phyloP scores from a whole-genome alignment of 2,888 invertebrate species.

The Dorcus hopei region DNA sequence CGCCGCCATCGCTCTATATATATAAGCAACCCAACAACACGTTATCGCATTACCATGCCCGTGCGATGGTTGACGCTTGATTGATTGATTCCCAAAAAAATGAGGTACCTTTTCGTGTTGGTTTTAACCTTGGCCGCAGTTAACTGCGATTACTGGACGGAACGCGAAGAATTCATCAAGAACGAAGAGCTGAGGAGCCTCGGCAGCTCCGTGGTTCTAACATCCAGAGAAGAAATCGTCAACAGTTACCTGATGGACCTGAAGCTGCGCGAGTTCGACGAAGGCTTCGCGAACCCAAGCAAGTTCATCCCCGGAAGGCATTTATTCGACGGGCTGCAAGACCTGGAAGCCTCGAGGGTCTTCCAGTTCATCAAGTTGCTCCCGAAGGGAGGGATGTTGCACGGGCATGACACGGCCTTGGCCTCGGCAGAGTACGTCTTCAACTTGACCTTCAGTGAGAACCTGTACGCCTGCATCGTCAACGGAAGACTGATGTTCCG shows the following conservation, averaged over 20 bases:
- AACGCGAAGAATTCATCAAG: conserved; percentile 18
- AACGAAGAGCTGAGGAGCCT: conserved; percentile 11
- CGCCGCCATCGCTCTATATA: no score
- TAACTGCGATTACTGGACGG: conserved; percentile 19
- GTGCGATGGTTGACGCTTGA: no score
- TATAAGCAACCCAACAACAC: no score
- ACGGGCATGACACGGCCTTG: conserved; percentile 64
- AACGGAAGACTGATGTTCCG: conserved; percentile 34
- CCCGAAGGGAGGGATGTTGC: conserved; percentile 74
- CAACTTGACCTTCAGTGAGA: conserved; percentile 57
- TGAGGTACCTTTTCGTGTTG: not conserved
- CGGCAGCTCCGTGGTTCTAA: conserved; percentile 31
- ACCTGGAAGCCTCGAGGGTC: conserved; percentile 62
- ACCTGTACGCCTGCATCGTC: conserved; percentile 55
- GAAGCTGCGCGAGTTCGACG: conserved; percentile 37
- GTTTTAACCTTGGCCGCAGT: not conserved
- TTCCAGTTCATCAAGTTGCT: conserved; percentile 63
- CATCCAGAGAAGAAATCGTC: conserved; percentile 33
- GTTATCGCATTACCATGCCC: no score
- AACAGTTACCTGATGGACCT: conserved; percentile 34
- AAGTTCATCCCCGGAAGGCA: conserved; percentile 63
- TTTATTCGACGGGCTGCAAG: conserved; percentile 59
- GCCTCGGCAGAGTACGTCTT: conserved; percentile 59
- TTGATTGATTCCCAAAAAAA: not conserved
- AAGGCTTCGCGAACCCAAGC: conserved; percentile 34